Base-by-base conservation (phyloP, 1,140 invertebrate genomes). In the Orchesella cincta region DNA sequence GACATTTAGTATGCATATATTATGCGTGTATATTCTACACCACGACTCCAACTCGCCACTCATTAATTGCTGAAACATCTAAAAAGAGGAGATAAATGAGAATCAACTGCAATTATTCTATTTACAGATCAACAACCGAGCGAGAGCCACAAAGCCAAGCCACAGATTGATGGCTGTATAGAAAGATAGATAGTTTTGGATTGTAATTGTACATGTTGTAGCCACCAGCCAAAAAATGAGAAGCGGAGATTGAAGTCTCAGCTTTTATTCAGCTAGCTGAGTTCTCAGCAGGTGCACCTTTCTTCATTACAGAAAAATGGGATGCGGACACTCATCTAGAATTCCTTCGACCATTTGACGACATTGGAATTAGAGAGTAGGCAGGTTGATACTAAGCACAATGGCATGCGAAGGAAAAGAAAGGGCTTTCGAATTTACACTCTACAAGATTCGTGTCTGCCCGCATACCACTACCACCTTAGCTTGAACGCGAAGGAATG, bases 281-380 rank as follows among this genome's bases (percentile, higher is more conserved):
- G 62, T 67, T 46, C 62, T 8, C 62, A 67, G 62, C 62, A 67
- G 62, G 62, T 67, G 62, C 62, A 67, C 62, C 62, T 67, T 67
- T 67, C 62, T 67, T 67, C 62, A 67, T 67, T 67, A 67, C 62
- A 67, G n/a, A n/a, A n/a, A n/a, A n/a, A n/a, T n/a, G n/a, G n/a
- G n/a, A n/a, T n/a, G n/a, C n/a, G n/a, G 62, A 67, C 62, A 31
- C 62, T 67, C 62, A 67, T 67, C 62, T 67, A 3, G n/a, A n/a
- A 8, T 67, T 23, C 23, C 62, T 29, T 67, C 62, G 62, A 67
- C 62, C 62, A 67, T 67, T 67, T 67, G 62, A 67, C 62, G 62
- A 67, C 62, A 67, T 67, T 67, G 62, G 31, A 67, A 67, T 67
- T 67, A 67, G 31, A 67, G 62, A 67, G 62, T 67, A 67, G 62